A percentile compares a stretch with the other conserved stretches of the same genome.
Conservation (phyloP, 1,140 invertebrate genomes). For the Sarcophaga bullata region DNA sequence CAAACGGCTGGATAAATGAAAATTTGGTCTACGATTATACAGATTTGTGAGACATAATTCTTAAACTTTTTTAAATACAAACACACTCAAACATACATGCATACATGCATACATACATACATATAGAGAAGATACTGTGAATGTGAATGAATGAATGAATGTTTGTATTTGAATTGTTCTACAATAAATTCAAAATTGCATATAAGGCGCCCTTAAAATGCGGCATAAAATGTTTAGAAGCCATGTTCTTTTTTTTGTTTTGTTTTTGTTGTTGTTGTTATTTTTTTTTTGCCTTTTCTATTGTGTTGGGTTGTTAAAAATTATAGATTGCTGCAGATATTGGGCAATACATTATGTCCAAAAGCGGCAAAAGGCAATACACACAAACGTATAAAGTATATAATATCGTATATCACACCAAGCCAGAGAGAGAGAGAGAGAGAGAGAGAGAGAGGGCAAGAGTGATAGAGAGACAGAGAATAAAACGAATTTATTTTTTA, state of each 20-base stretch:
- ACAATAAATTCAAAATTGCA: slow-evolving; percentile 27
- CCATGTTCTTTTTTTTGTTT: too few species aligned
- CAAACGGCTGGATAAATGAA: too few species aligned
- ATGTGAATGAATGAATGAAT: too few species aligned
- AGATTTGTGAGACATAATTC: slow-evolving; percentile 13
- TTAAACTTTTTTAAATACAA: not conserved
- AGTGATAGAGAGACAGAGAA: too few species aligned
- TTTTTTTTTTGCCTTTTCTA: not conserved
- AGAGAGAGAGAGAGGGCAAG: too few species aligned
- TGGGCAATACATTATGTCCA: not conserved
- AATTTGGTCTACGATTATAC: not conserved
- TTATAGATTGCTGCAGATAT: slow-evolving; percentile 26
- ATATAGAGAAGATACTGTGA: too few species aligned
- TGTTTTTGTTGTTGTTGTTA: not conserved
- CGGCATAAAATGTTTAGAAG: slow-evolving; percentile 14
- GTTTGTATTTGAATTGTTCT: not conserved
- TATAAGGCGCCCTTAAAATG: slow-evolving; percentile 23
- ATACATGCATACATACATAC: too few species aligned
- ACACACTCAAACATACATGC: too few species aligned
- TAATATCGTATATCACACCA: too few species aligned
- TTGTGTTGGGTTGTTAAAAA: slow-evolving; percentile 17
- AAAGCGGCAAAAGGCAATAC: not conserved
- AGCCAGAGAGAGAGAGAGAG: too few species aligned
- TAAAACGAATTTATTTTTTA: not conserved
- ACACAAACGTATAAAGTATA: too few species aligned